phyloP scores from a whole-genome alignment of 2,797 vertebrate species.

The Labroides dimidiatus region DNA sequence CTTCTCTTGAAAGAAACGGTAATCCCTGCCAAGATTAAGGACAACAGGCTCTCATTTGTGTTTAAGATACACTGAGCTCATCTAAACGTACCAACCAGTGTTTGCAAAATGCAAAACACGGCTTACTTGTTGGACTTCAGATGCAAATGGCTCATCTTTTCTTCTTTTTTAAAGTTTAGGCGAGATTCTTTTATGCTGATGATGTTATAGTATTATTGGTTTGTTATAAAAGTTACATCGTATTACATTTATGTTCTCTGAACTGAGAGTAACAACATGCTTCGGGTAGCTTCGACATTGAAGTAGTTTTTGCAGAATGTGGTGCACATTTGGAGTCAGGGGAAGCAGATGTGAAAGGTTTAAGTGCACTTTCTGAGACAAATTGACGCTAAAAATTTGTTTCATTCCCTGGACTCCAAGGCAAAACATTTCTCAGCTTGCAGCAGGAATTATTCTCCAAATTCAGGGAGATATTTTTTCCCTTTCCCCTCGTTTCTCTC shows the following conservation, averaged over 20 bases:
- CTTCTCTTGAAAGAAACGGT: constrained; percentile 2
- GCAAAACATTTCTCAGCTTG: constrained; percentile 49
- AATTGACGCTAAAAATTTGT: constrained; percentile 7
- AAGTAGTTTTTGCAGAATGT: not conserved
- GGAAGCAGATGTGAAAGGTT: not conserved
- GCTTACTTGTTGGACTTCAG: constrained; percentile 7
- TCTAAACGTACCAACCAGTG: constrained; percentile 8
- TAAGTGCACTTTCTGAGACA: constrained; percentile 10
- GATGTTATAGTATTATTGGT: not conserved
- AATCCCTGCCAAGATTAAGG: constrained; percentile 8
- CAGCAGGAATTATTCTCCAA: constrained; percentile 54
- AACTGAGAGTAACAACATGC: not conserved
- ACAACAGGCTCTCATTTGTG: constrained; percentile 43
- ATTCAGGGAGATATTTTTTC: constrained; percentile 33
- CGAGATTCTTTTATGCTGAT: constrained; percentile 6
- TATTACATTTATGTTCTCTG: not conserved
- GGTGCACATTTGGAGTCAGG: not conserved
- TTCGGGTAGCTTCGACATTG: constrained; percentile 5
- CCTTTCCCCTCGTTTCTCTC: constrained; percentile 24
- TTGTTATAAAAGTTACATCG: no score
- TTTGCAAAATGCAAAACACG: constrained; percentile 31
- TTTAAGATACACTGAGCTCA: constrained; percentile 12
- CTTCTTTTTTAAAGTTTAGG: constrained; percentile 4
- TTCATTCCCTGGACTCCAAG: not conserved
- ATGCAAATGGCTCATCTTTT: constrained; percentile 29